Evolutionary conservation across 1,140 invertebrate species (phyloP), one percentile per base, ranked within the genome.

Genomic region (Trissolcus basalis): DNA sequence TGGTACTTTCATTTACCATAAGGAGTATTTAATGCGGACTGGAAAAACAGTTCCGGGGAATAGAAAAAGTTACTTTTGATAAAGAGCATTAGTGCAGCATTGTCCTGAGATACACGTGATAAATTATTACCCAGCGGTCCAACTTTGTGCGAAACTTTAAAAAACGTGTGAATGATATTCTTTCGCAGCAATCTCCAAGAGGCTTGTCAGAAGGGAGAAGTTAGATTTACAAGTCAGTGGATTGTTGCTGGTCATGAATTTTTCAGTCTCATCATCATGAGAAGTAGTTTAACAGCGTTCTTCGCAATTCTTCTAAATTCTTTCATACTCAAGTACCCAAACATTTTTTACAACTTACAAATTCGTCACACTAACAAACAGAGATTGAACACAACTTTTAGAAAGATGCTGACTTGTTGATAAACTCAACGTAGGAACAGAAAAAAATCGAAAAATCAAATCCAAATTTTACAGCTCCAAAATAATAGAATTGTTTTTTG

Each of bases 1-100:
- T 19, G 35, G 5, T 36, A 13, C 45, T 45, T 56, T 27, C 33
- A 41, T 56, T 56, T 33, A 9, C 43, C 13, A 33, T 39, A 56
- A 39, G 43, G 9, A 56, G 41, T 19, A 45, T 45, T 56, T 27
- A 56, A 47, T 56, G 43, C 19, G 19, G 43, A 45, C 10, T 4
- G 8, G 11, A 56, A 47, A 35, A 43, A 12, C 45, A 27, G 19
- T 56, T 56, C 33, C 45, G 32, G 12, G 54, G 12, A 45, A 56
- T 45, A 56, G 27, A 45, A 44, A 56, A 56, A 56, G 54, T 56
- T 45, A 45, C 54, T 56, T 56, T 56, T 45, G 44, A 56, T 36
- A 56, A 27, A 27, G 32, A 56, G 43, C 54, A 56, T 47, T 45
- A 56, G 45, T 7, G 54, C 27, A n/a, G 16, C 11, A 56, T 12